phyloP scores from a whole-genome alignment of 2,113 vertebrate species.

The Lucifuga dentata region DNA sequence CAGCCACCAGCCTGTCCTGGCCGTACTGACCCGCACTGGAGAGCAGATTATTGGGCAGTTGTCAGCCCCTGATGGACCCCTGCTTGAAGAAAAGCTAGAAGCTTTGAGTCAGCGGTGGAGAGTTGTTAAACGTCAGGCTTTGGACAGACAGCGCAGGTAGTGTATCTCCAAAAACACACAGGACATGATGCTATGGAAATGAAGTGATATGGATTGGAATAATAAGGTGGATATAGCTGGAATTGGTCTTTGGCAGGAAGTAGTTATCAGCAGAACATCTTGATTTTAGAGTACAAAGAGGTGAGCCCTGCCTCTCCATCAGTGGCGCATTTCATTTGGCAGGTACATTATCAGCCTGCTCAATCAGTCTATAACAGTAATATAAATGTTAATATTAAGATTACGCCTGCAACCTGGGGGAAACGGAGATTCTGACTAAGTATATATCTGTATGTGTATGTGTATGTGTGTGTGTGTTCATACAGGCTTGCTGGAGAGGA shows the following conservation, averaged over 20 bases:
- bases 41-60: slow-evolving; percentile 89
- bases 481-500: slow-evolving; percentile 86
- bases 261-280: background rate
- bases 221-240: background rate
- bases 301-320: slow-evolving; percentile 6
- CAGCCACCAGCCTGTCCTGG: slow-evolving; percentile 85
- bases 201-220: background rate
- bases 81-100: slow-evolving; percentile 90
- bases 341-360: slow-evolving; percentile 48
- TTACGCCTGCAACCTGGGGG: slow-evolving; percentile 36
- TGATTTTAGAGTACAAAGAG: slow-evolving; percentile 12
- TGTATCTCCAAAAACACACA: background rate
- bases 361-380: slow-evolving; percentile 50
- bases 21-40: slow-evolving; percentile 84
- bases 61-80: slow-evolving; percentile 84
- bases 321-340: slow-evolving; percentile 20
- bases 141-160: slow-evolving; percentile 88
- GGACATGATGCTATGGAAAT: background rate
- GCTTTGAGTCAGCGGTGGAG: slow-evolving; percentile 87
- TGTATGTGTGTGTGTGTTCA: slow-evolving; percentile 41
- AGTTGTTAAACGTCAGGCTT: slow-evolving; percentile 76
- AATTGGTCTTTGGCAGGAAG: background rate
- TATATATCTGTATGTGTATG: slow-evolving; percentile 14
- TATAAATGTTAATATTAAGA: slow-evolving; percentile 72
- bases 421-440: slow-evolving; percentile 59